These are phyloP conservation scores for Myotis lucifugus DNA, from an alignment of 2,113 vertebrate genomes.

Conservation along the genomic window DNA sequence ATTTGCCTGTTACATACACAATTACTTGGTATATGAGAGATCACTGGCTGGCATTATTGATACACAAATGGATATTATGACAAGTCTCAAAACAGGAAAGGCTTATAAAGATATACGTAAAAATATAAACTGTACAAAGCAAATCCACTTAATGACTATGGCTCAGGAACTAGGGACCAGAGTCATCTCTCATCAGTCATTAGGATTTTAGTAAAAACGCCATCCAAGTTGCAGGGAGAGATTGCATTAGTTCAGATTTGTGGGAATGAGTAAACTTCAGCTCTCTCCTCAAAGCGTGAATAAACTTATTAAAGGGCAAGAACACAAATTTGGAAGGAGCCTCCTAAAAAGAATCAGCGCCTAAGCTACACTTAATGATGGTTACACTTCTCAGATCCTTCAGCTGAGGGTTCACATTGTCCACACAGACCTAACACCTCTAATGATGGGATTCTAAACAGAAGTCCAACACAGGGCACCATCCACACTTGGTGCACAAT, in stretches of 20 bases:
- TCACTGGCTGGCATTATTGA: conserved; percentile 26
- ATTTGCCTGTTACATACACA: background rate
- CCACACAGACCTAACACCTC: background rate
- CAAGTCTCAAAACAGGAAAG: conserved; percentile 20
- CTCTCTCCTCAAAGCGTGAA: background rate
- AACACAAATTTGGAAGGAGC: background rate
- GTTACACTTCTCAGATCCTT: background rate
- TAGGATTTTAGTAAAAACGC: background rate
- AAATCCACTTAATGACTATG: background rate
- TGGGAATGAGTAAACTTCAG: background rate
- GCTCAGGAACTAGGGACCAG: background rate
- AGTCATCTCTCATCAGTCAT: background rate
- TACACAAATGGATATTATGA: conserved; percentile 49
- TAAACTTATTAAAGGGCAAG: background rate
- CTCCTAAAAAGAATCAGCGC: background rate
- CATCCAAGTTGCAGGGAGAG: background rate
- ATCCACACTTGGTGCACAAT: background rate
- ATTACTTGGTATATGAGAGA: background rate
- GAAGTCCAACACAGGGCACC: background rate
- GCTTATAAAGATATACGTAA: background rate
- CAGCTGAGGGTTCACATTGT: fast-evolving
- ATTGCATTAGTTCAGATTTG: background rate
- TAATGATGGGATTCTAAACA: background rate
- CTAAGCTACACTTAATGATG: background rate
- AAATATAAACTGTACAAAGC: background rate